Evolutionary conservation across 2,113 vertebrate genomes (phyloP).

Genomic region (Lucifuga dentata): DNA sequence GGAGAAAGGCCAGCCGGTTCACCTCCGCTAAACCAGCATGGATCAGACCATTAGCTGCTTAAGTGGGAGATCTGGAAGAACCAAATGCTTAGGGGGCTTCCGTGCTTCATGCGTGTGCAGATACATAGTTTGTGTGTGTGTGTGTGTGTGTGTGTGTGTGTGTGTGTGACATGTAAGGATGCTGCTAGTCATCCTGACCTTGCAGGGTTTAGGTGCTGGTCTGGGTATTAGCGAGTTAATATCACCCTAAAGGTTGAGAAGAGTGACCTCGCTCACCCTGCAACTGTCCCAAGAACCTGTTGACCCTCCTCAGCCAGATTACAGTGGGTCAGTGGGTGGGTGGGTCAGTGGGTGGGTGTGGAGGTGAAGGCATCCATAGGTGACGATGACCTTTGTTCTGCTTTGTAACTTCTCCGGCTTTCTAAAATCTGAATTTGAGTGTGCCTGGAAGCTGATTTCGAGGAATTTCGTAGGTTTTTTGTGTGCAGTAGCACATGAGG

Average conservation of each 20-base stretch:
- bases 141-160: slow-evolving; percentile 16
- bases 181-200: slow-evolving; percentile 41
- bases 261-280: slow-evolving; percentile 44
- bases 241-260: slow-evolving; percentile 48
- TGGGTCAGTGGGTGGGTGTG: too few species aligned
- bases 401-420: too few species aligned
- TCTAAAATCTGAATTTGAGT: too few species aligned
- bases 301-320: slow-evolving; percentile 62
- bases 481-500: too few species aligned
- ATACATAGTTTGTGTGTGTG: too few species aligned
- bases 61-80: slow-evolving; percentile 21
- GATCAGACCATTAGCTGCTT: slow-evolving; percentile 56
- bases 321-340: slow-evolving; percentile 6
- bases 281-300: slow-evolving; percentile 52
- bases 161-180: slow-evolving; percentile 22
- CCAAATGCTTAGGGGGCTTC: slow-evolving; percentile 2
- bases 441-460: too few species aligned
- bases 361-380: background rate
- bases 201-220: slow-evolving; percentile 59
- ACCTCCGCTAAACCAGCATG: slow-evolving; percentile 3
- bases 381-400: slow-evolving; percentile 51
- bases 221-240: slow-evolving; percentile 61
- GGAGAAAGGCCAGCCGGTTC: slow-evolving; percentile 18
- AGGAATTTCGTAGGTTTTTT: too few species aligned
- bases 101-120: background rate